phyloP scores from a whole-genome alignment of 1,140 invertebrate genomes.

The Panulirus ornatus region DNA sequence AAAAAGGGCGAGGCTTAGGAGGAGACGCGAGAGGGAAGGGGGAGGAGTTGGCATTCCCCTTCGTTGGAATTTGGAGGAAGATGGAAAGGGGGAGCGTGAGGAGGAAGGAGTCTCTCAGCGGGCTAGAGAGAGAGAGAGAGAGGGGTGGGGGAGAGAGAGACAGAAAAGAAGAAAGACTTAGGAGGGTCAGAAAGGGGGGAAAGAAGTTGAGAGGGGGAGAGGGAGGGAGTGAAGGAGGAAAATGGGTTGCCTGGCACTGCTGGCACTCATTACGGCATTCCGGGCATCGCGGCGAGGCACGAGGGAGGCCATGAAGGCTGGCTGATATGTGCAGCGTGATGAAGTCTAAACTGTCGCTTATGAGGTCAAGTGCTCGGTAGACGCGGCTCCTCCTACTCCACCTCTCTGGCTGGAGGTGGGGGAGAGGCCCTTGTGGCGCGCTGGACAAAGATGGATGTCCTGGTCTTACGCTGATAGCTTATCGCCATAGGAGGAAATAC shows the following conservation, averaged over 20 bases:
- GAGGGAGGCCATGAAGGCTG: not conserved
- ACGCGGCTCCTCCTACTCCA: not conserved
- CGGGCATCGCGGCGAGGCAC: conserved; percentile 53
- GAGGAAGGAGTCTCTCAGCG: not conserved
- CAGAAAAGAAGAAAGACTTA: not conserved
- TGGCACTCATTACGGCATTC: conserved; percentile 67
- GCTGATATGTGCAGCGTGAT: conserved; percentile 56
- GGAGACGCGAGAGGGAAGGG: too few relatives aligned
- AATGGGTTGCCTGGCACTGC: not conserved
- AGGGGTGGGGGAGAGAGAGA: not conserved
- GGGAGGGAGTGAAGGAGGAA: not conserved
- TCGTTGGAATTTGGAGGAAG: not conserved
- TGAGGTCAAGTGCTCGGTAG: conserved; percentile 34
- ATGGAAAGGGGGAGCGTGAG: not conserved
- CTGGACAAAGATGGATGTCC: not conserved
- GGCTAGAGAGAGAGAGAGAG: not conserved
- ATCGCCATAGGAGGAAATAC: too few relatives aligned
- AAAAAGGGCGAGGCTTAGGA: too few relatives aligned
- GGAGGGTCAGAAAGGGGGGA: not conserved
- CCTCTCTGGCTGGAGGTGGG: too few relatives aligned
- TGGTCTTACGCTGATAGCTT: not conserved
- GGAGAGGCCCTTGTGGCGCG: too few relatives aligned
- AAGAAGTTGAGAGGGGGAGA: conserved; percentile 13
- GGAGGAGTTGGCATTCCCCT: too few relatives aligned
- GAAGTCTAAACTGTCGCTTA: conserved; percentile 59